Evolutionary conservation across 2,888 invertebrate species (phyloP).

Genomic region (Norana najaformis): DNA sequence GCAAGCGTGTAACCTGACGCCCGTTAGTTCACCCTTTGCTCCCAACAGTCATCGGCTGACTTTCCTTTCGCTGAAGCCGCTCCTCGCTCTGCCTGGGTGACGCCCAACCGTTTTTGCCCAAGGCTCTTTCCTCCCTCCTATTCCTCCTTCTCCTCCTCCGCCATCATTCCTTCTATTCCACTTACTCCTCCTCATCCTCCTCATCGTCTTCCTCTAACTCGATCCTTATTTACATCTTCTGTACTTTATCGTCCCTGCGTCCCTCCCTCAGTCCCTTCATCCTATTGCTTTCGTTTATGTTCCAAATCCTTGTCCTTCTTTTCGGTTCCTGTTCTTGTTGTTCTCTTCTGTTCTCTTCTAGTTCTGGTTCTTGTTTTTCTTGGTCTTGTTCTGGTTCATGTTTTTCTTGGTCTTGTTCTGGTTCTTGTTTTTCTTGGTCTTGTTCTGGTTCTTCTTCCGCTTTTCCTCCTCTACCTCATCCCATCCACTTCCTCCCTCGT

Average conservation of each 20-base stretch:
- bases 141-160: not conserved
- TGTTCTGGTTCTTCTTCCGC: too few relatives aligned
- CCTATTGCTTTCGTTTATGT: not conserved
- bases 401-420: too few relatives aligned
- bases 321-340: not conserved
- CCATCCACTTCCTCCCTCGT: too few relatives aligned
- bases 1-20: not conserved
- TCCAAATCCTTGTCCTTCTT: not conserved
- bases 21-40: constrained; percentile 7
- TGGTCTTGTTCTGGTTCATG: too few relatives aligned
- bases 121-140: not conserved
- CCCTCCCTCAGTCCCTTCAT: not conserved
- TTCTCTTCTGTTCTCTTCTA: too few relatives aligned
- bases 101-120: constrained; percentile 7
- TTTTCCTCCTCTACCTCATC: too few relatives aligned
- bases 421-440: too few relatives aligned
- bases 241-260: not conserved
- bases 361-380: too few relatives aligned
- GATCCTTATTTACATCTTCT: not conserved
- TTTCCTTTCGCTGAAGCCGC: not conserved
- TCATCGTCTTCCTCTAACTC: not conserved
- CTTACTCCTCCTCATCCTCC: not conserved
- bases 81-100: not conserved
- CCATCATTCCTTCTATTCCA: not conserved
- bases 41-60: not conserved